Percentiles rank a stretch among this genome's conserved stretches.
Evolutionary conservation across 2,888 invertebrate genomes (phyloP).

Genomic region (Allacma fusca): DNA sequence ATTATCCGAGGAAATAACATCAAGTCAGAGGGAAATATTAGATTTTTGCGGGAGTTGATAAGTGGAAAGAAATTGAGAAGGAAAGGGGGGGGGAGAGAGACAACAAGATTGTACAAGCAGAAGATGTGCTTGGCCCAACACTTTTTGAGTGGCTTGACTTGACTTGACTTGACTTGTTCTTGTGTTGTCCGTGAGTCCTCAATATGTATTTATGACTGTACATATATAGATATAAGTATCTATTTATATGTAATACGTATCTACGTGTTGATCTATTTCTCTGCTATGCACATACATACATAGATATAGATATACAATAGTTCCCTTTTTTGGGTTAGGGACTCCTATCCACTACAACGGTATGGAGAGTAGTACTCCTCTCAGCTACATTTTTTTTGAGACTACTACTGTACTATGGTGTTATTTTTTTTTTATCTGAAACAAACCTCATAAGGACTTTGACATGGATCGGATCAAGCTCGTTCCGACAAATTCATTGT

Average conservation of each 20-base stretch:
- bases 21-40: slow-evolving; percentile 48
- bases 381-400: no score
- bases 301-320: no score
- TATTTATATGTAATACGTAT: slow-evolving; percentile 16
- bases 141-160: slow-evolving; percentile 43
- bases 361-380: neutral
- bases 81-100: slow-evolving; percentile 49
- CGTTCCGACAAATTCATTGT: slow-evolving; percentile 53
- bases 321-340: no score
- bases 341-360: no score
- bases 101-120: slow-evolving; percentile 26
- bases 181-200: neutral
- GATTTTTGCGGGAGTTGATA: slow-evolving; percentile 60
- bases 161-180: slow-evolving; percentile 41
- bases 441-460: slow-evolving; percentile 50
- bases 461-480: slow-evolving; percentile 44
- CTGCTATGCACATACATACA: no score
- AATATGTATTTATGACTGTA: no score
- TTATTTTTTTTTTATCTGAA: slow-evolving; percentile 9
- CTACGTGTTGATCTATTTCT: no score
- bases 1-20: no score
- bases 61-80: slow-evolving; percentile 61
- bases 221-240: no score
- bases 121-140: slow-evolving; percentile 38
- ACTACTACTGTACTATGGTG: no score